Conservation (phyloP, 2,888 invertebrate species). For the Ennomos fuscantarius region DNA sequence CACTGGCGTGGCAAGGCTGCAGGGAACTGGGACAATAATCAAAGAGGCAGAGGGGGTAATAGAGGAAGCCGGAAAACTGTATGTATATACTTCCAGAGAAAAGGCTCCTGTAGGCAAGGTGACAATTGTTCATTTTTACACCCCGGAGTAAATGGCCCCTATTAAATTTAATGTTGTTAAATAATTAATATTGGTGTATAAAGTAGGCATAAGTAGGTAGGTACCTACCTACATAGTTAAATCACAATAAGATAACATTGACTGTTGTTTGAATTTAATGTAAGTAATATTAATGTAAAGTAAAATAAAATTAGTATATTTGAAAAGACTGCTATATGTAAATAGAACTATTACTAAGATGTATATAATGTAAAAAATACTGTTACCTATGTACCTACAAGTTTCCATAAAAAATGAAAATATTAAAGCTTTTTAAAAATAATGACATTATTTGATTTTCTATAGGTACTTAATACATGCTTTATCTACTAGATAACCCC, state of each 20-base stretch:
- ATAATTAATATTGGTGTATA: constrained; percentile 17
- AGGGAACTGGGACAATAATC: constrained; percentile 77
- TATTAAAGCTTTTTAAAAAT: constrained; percentile 5
- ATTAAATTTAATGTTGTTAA: constrained; percentile 45
- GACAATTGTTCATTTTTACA: constrained; percentile 94
- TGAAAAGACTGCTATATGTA: constrained; percentile 63
- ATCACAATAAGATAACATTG: constrained; percentile 21
- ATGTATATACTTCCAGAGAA: constrained; percentile 92
- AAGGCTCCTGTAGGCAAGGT: constrained; percentile 92
- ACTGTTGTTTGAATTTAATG: constrained; percentile 30
- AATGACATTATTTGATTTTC: too few species aligned
- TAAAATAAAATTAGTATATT: constrained; percentile 42
- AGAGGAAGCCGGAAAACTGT: constrained; percentile 84
- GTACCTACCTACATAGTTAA: constrained; percentile 20
- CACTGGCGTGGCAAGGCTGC: constrained; percentile 81
- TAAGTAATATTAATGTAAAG: constrained; percentile 23
- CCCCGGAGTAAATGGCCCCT: constrained; percentile 88
- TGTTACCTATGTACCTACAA: constrained; percentile 7
- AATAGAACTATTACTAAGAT: constrained; percentile 41
- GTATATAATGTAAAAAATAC: constrained; percentile 27
- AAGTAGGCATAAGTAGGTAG: constrained; percentile 1
- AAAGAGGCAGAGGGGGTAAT: constrained; percentile 76
- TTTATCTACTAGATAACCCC: too few species aligned
- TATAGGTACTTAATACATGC: too few species aligned
- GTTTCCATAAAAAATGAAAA: constrained; percentile 26